Base-by-base conservation (phyloP, 2,888 invertebrate genomes). In the Napeogenes inachia region DNA sequence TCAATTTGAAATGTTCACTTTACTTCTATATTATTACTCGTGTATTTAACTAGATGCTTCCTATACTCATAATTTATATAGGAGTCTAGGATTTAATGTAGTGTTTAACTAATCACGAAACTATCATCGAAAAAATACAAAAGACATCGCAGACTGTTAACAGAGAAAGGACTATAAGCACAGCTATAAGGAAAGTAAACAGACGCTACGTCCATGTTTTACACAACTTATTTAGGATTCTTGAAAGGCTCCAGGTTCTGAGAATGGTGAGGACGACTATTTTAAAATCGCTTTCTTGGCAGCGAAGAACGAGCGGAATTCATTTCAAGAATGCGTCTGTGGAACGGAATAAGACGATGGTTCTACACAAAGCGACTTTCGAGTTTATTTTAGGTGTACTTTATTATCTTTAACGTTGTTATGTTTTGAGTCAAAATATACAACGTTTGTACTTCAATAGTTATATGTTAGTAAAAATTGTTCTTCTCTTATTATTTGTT, bases 1-100 rank as follows among this genome's bases (percentile, higher is more conserved):
- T 78, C 78, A 79, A 78, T 80, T 80, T 79, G 77, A 74, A 77
- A 78, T 74, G 74, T 67, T 67, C 67, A 67, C 67, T 68, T 67
- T 61, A 62, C 57, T 54, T 47, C 59, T 47, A 63, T 66, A 61
- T 50, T 63, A 66, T 63, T 59, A 66, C 61, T 57, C 54, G 57
- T 47, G 59, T 63, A 50, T 50, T 50, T 50, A 50, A 50, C 50
- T 50, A 50, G 50, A 50, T 50, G 50, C 30, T 30, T 50, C 50
- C 50, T 30, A 50, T 21, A 50, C 10, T 50, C 50, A 50, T 50
- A 50, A 4, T 5, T 5, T 30, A 30, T 30, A 8, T 8, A 30
- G 10, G 10, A 30, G 30, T 8, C 8, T 50, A 50, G n/a, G 13
- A 8, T 30, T 10, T 30, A 30, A 30, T 50, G 30, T 30, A 50